These are phyloP conservation scores for Sinhomidia bicolor DNA, from an alignment of 2,888 invertebrate species.

Conservation along the genomic window DNA sequence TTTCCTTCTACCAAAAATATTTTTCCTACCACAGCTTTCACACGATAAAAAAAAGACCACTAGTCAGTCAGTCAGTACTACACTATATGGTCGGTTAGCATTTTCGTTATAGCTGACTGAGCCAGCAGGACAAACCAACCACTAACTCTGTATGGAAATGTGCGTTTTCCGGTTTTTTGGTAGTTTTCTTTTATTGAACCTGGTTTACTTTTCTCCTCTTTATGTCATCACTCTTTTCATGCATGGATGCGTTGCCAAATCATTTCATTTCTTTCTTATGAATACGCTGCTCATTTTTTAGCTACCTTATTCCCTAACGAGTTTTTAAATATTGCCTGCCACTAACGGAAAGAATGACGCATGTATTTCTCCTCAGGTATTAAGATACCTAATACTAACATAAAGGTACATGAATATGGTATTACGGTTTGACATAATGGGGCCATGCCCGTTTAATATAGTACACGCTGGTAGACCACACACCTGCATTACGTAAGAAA, in stretches of 20 bases:
- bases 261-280: constrained; percentile 51
- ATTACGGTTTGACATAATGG: neutral
- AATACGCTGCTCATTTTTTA: constrained; percentile 25
- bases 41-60: neutral
- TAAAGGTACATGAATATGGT: too few species aligned
- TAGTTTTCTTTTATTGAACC: constrained; percentile 29
- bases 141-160: constrained; percentile 17
- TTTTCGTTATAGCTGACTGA: neutral
- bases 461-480: neutral
- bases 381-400: too few species aligned
- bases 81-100: too few species aligned
- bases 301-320: too few species aligned
- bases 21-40: too few species aligned
- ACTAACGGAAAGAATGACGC: too few species aligned
- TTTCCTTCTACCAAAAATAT: neutral
- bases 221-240: constrained; percentile 61
- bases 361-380: too few species aligned
- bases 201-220: constrained; percentile 19
- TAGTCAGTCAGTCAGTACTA: neutral
- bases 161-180: constrained; percentile 39
- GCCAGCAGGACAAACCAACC: neutral
- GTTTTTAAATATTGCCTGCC: too few species aligned
- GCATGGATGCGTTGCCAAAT: constrained; percentile 66
- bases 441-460: neutral
- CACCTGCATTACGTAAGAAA: too few species aligned